Percentiles rank a stretch among this genome's conserved stretches.
Conservation (phyloP, 2,888 invertebrate species). For the Thereva nobilitata region DNA sequence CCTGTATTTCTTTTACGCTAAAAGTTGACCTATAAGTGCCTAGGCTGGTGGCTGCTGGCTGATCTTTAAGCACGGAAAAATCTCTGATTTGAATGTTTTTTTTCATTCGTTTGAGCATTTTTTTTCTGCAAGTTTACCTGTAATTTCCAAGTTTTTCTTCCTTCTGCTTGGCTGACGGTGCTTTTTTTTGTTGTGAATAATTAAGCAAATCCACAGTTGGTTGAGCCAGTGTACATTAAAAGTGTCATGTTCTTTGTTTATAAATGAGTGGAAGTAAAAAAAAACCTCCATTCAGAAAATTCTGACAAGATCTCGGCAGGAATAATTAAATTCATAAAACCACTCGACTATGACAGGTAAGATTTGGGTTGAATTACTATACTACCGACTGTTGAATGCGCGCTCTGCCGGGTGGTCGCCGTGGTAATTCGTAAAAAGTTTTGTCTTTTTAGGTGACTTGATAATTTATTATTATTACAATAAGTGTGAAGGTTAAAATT, state of each 20-base stretch:
- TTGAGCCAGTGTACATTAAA: not conserved
- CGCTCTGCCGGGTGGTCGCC: no score
- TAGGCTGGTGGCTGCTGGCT: not conserved
- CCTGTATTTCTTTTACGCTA: not conserved
- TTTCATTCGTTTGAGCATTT: not conserved
- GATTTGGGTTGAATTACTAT: conserved; percentile 24
- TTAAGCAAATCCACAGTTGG: conserved; percentile 23
- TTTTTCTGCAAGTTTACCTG: not conserved
- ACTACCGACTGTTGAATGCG: not conserved
- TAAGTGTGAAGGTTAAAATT: no score
- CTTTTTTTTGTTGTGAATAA: conserved; percentile 21
- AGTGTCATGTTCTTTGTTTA: conserved; percentile 10
- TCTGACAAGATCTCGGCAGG: conserved; percentile 17
- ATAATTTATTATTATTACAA: no score
- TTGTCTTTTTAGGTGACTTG: no score
- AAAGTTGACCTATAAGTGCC: conserved; percentile 24
- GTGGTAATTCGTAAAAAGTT: no score
- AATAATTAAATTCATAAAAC: conserved; percentile 36
- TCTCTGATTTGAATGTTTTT: not conserved
- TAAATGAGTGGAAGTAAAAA: no score
- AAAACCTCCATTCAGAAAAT: conserved; percentile 5
- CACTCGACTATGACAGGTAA: conserved; percentile 26
- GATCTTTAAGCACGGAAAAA: not conserved
- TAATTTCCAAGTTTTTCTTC: conserved; percentile 2
- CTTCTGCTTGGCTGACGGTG: conserved; percentile 7